Percentiles rank a stretch among this genome's conserved stretches.
These are phyloP conservation scores for Volucella zonaria DNA, from an alignment of 2,888 invertebrate species.

Conservation along the genomic window DNA sequence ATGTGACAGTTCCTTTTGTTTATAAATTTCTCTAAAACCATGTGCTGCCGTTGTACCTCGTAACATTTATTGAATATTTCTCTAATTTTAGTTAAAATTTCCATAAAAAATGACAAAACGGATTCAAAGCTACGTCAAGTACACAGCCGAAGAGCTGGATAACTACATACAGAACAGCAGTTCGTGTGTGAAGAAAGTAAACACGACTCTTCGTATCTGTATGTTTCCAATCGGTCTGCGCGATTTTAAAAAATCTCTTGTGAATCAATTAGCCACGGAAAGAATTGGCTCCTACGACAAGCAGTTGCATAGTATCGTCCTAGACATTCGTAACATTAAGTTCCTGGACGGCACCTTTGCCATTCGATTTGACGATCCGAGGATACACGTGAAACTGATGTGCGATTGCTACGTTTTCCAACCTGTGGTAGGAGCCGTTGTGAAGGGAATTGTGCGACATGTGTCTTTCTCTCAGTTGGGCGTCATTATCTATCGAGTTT, in stretches of 20 bases:
- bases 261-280: slow-evolving; percentile 81
- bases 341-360: slow-evolving; percentile 83
- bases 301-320: slow-evolving; percentile 85
- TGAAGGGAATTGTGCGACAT: slow-evolving; percentile 86
- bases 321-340: slow-evolving; percentile 86
- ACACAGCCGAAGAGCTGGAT: slow-evolving; percentile 82
- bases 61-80: too few species aligned
- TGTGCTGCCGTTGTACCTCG: too few species aligned
- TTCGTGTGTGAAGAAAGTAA: slow-evolving; percentile 83
- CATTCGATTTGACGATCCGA: slow-evolving; percentile 84
- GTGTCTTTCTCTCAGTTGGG: slow-evolving; percentile 84
- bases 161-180: slow-evolving; percentile 83
- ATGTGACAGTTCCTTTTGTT: too few species aligned
- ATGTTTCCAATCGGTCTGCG: slow-evolving; percentile 84
- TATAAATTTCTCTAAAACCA: too few species aligned
- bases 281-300: slow-evolving; percentile 84
- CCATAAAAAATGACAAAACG: slow-evolving; percentile 78
- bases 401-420: slow-evolving; percentile 87
- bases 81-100: neutral
- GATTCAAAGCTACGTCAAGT: slow-evolving; percentile 80
- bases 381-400: slow-evolving; percentile 85
- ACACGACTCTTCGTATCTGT: slow-evolving; percentile 83
- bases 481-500: slow-evolving; percentile 86
- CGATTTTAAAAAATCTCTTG: slow-evolving; percentile 83
- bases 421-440: slow-evolving; percentile 84